These are phyloP conservation scores for Chionis minor DNA, from an alignment of 2,113 vertebrate species.

Conservation along the genomic window DNA sequence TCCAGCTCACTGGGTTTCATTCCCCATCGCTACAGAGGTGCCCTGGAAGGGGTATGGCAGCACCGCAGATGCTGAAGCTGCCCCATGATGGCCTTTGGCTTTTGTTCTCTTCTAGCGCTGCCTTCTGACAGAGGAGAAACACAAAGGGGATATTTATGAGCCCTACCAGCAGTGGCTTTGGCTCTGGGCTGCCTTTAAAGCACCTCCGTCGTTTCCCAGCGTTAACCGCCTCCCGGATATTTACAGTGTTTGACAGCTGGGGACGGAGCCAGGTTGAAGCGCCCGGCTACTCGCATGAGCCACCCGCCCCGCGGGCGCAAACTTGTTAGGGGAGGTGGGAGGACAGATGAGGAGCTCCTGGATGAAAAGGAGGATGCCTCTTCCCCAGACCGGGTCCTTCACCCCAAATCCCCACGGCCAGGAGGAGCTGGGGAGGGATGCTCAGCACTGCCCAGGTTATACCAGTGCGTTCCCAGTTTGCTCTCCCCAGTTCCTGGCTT, in stretches of 20 bases:
- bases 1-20: neutral
- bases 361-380: neutral
- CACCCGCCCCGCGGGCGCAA: neutral
- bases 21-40: neutral
- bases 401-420: neutral
- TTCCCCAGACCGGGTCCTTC: neutral
- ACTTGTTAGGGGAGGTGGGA: neutral
- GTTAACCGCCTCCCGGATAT: constrained; percentile 19
- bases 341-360: neutral
- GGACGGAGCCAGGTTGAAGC: neutral
- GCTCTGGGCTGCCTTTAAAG: constrained; percentile 39
- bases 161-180: neutral
- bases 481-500: fast-evolving
- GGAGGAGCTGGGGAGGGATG: neutral
- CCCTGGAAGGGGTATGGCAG: neutral
- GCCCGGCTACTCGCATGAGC: neutral
- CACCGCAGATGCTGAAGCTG: neutral
- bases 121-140: neutral
- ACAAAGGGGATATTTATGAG: constrained; percentile 44
- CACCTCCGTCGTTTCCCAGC: neutral
- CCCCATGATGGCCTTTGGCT: neutral
- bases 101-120: neutral
- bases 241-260: constrained; percentile 36
- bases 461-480: neutral
- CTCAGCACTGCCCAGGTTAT: fast-evolving